phyloP scores from a whole-genome alignment of 2,888 invertebrate species.

The Polymixis flavicincta region DNA sequence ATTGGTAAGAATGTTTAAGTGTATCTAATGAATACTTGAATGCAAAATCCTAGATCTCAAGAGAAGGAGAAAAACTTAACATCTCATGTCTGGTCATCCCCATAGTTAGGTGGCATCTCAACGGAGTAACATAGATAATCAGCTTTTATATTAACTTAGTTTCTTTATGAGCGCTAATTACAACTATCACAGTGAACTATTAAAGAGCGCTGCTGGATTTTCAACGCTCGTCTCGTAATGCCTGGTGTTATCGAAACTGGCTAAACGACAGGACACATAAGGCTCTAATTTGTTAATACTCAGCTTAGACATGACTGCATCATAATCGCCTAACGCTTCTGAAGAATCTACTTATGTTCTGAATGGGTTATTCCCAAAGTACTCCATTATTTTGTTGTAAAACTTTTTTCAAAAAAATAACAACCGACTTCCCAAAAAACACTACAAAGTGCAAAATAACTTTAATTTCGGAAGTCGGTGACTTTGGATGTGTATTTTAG shows the following conservation, averaged over 20 bases:
- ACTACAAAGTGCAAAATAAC: too few species aligned
- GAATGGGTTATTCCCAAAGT: too few species aligned
- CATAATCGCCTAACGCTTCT: too few species aligned
- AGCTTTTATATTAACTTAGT: neutral
- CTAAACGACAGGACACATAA: neutral
- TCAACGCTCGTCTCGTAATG: neutral
- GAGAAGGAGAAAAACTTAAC: neutral
- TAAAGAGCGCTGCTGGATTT: neutral
- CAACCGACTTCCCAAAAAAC: too few species aligned
- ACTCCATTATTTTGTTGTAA: too few species aligned
- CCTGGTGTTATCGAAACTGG: neutral
- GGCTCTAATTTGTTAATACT: neutral
- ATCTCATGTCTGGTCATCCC: neutral
- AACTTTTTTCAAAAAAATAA: too few species aligned
- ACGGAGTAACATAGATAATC: neutral
- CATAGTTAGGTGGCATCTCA: neutral
- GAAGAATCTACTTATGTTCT: too few species aligned
- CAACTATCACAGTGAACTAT: neutral
- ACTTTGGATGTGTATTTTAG: too few species aligned
- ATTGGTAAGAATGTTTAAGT: constrained; percentile 91
- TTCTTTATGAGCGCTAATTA: neutral
- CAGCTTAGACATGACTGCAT: neutral
- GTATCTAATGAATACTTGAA: too few species aligned
- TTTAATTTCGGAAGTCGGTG: too few species aligned
- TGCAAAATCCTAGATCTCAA: neutral